Evolutionary conservation across 2,113 vertebrate genomes (phyloP).

Genomic region (Catharus fuscescens): DNA sequence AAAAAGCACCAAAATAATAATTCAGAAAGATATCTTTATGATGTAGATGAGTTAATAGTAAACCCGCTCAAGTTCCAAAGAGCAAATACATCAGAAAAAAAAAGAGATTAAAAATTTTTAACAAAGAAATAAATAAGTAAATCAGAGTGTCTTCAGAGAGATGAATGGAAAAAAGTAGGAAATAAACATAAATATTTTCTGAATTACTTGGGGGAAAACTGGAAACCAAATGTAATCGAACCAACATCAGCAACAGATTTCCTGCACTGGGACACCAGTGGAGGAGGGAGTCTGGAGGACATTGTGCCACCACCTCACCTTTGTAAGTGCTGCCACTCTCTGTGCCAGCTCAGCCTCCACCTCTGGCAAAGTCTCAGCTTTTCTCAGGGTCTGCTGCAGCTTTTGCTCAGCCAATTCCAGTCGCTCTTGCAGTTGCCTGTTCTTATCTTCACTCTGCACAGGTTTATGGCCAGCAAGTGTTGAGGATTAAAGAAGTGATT

Average conservation of each 20-base stretch:
- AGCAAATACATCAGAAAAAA: not conserved
- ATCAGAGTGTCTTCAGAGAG: not conserved
- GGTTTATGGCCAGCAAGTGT: not conserved
- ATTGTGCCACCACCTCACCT: conserved; percentile 73
- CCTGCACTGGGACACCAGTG: fast-evolving
- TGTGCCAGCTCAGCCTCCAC: conserved; percentile 97
- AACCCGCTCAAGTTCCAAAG: not conserved
- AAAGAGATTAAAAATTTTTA: too few relatives aligned
- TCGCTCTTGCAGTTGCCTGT: conserved; percentile 92
- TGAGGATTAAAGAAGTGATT: not conserved
- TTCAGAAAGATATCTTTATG: not conserved
- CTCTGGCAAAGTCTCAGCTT: conserved; percentile 93
- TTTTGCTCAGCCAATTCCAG: conserved; percentile 96
- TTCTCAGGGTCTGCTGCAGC: conserved; percentile 94
- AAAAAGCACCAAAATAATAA: not conserved
- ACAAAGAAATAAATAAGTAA: too few relatives aligned
- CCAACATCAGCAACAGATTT: not conserved
- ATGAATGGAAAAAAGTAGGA: not conserved
- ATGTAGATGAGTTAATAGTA: not conserved
- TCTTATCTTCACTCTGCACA: conserved; percentile 89
- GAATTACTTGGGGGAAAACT: not conserved
- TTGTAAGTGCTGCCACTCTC: conserved; percentile 92
- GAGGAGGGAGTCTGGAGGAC: not conserved
- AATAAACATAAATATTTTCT: not conserved
- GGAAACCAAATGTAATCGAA: not conserved